A percentile compares a stretch with the other conserved stretches of the same genome.
Evolutionary conservation across 2,888 invertebrate genomes (phyloP).

Genomic region (Agonopterix heracliana): DNA sequence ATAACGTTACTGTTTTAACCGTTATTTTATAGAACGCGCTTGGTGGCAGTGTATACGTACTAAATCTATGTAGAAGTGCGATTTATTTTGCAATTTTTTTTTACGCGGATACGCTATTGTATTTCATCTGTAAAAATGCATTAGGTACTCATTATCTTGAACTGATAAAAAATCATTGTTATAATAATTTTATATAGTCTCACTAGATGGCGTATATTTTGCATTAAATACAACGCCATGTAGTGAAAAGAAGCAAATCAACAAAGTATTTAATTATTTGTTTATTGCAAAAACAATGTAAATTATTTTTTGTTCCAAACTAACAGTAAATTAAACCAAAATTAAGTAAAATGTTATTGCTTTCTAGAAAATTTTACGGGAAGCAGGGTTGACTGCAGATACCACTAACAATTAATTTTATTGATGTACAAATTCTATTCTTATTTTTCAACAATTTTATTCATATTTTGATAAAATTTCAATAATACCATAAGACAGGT

Average conservation of each 20-base stretch:
- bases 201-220: too few relatives aligned
- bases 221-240: too few relatives aligned
- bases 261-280: too few relatives aligned
- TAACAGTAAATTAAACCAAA: too few relatives aligned
- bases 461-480: background rate
- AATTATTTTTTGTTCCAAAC: too few relatives aligned
- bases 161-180: too few relatives aligned
- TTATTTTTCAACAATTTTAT: background rate
- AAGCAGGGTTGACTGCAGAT: slow-evolving; percentile 10
- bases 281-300: too few relatives aligned
- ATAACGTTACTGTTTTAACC: slow-evolving; percentile 11
- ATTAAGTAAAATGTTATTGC: background rate
- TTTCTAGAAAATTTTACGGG: slow-evolving; percentile 4
- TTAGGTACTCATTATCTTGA: too few relatives aligned
- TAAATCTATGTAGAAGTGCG: slow-evolving; percentile 9
- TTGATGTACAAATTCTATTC: background rate
- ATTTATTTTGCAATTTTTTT: slow-evolving; percentile 1
- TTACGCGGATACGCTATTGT: too few relatives aligned
- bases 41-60: slow-evolving; percentile 56
- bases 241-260: too few relatives aligned
- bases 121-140: too few relatives aligned
- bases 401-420: background rate
- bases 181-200: too few relatives aligned
- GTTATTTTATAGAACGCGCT: slow-evolving; percentile 31
- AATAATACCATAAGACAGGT: background rate